phyloP scores from a whole-genome alignment of 2,113 vertebrate species.

The Neogale vison region DNA sequence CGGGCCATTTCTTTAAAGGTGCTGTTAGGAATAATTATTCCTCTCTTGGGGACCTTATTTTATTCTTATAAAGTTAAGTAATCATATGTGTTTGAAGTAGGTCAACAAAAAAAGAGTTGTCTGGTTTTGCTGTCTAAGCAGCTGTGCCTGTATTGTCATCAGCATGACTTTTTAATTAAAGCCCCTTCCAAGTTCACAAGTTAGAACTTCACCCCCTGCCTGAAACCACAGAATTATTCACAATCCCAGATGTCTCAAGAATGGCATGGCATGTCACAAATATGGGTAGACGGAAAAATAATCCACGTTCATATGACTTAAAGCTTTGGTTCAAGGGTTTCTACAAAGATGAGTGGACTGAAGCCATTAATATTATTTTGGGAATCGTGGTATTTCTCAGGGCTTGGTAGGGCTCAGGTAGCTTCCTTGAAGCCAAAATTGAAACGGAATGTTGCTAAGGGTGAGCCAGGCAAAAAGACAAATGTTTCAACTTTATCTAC shows the following conservation, averaged over 20 bases:
- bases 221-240: neutral
- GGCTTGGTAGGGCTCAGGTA: neutral
- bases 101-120: neutral
- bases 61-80: conserved; percentile 23
- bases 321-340: neutral
- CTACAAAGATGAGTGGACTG: neutral
- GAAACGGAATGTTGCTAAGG: neutral
- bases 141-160: neutral
- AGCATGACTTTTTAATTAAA: conserved; percentile 22
- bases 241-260: neutral
- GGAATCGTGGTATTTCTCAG: neutral
- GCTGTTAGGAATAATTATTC: neutral
- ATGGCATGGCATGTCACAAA: neutral
- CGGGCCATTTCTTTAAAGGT: neutral
- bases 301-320: neutral
- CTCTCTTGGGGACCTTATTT: neutral
- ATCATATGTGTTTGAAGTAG: conserved; percentile 18
- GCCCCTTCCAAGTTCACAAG: neutral
- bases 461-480: neutral
- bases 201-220: neutral
- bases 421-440: neutral
- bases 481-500: neutral
- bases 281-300: neutral
- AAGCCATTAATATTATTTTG: neutral
- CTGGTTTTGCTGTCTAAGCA: neutral